A percentile compares a stretch with the other conserved stretches of the same genome.
These are phyloP conservation scores for Ceramica pisi DNA, from an alignment of 2,888 invertebrate genomes.

Conservation along the genomic window DNA sequence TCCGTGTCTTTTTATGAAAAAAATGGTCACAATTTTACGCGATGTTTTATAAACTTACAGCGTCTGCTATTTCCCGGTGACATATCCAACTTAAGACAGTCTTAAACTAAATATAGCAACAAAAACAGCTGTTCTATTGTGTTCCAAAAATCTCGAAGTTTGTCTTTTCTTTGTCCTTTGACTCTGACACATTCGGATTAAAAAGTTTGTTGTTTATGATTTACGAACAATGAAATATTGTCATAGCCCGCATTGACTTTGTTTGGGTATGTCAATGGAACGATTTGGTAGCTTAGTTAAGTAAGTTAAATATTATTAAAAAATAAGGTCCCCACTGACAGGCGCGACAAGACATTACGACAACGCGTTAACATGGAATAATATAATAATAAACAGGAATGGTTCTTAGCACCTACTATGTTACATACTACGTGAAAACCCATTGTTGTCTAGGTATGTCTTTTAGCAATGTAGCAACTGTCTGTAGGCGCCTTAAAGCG, in stretches of 20 bases:
- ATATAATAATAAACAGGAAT: no score
- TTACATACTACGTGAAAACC: no score
- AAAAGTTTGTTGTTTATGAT: constrained; percentile 34
- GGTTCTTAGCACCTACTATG: no score
- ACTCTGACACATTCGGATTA: constrained; percentile 32
- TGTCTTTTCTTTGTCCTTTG: constrained; percentile 32
- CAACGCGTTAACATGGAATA: background rate
- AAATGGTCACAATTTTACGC: no score
- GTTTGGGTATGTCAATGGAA: background rate
- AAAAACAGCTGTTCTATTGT: constrained; percentile 34
- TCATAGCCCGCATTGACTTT: constrained; percentile 28
- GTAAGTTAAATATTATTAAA: background rate
- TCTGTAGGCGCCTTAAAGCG: background rate
- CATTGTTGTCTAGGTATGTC: no score
- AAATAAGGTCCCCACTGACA: background rate
- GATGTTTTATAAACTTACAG: no score
- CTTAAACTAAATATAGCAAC: constrained; percentile 5
- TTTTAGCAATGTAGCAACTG: no score
- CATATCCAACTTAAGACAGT: no score
- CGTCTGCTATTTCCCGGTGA: no score
- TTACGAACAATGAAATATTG: constrained; percentile 25
- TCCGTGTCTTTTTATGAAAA: no score
- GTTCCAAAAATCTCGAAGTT: constrained; percentile 16
- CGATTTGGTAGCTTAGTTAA: background rate
- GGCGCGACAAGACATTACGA: background rate